phyloP scores from a whole-genome alignment of 2,113 vertebrate genomes.

The Semicossyphus pulcher region DNA sequence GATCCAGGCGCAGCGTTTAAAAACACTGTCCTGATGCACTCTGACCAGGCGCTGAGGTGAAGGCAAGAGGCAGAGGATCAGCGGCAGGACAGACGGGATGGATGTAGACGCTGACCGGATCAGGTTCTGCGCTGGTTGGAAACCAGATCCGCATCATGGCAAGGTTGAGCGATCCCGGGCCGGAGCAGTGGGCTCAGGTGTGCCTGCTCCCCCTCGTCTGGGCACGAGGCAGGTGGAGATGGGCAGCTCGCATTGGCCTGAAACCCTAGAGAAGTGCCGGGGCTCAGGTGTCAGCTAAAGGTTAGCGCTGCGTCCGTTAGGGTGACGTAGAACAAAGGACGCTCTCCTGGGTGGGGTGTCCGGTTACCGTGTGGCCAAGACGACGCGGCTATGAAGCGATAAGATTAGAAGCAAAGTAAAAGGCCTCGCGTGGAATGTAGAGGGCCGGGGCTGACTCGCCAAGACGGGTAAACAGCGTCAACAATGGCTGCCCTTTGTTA shows the following conservation, averaged over 20 bases:
- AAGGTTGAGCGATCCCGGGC: slow-evolving; percentile 69
- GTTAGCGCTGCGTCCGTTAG: slow-evolving; percentile 68
- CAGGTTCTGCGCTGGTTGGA: slow-evolving; percentile 72
- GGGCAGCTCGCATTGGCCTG: slow-evolving; percentile 71
- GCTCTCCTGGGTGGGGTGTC: slow-evolving; percentile 58
- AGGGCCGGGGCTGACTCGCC: neutral
- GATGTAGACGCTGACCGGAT: slow-evolving; percentile 55
- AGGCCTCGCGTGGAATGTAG: slow-evolving; percentile 35
- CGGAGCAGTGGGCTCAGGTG: slow-evolving; percentile 76
- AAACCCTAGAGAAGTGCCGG: slow-evolving; percentile 72
- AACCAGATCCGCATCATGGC: slow-evolving; percentile 75
- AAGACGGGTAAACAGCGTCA: slow-evolving; percentile 8
- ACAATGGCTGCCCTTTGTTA: slow-evolving; percentile 42
- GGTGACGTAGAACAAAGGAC: slow-evolving; percentile 76
- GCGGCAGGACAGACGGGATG: slow-evolving; percentile 47
- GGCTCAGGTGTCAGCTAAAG: slow-evolving; percentile 76
- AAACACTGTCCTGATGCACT: slow-evolving; percentile 15
- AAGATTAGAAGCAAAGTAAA: slow-evolving; percentile 53
- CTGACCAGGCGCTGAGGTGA: slow-evolving; percentile 28
- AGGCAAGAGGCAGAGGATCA: slow-evolving; percentile 49
- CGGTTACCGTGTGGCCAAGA: slow-evolving; percentile 62
- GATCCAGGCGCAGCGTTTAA: slow-evolving; percentile 21
- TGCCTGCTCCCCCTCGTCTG: slow-evolving; percentile 59
- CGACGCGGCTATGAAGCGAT: slow-evolving; percentile 39
- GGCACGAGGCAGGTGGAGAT: slow-evolving; percentile 60